These are phyloP conservation scores for Melanophora roralis DNA, from an alignment of 2,888 invertebrate species.

Conservation along the genomic window DNA sequence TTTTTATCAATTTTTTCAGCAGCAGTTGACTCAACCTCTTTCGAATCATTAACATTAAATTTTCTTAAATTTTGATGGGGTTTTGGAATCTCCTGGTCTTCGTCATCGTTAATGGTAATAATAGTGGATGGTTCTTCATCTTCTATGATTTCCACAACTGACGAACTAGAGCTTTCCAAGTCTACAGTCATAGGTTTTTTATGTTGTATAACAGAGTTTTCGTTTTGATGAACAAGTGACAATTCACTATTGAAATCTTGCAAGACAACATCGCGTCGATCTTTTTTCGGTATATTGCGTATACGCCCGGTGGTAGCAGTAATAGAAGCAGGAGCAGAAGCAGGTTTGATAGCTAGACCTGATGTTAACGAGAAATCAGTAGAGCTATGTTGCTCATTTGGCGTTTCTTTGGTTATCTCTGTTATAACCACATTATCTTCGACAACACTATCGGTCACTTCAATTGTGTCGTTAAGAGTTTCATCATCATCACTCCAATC, in stretches of 20 bases:
- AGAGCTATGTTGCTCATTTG: background rate
- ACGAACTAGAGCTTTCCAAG: conserved; percentile 51
- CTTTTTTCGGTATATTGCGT: conserved; percentile 77
- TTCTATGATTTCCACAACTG: conserved; percentile 49
- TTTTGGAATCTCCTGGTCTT: conserved; percentile 17
- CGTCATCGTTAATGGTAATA: conserved; percentile 58
- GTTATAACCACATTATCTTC: background rate
- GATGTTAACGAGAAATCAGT: conserved; percentile 4
- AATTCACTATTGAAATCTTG: conserved; percentile 68
- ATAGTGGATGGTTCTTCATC: conserved; percentile 25
- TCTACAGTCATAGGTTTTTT: conserved; percentile 10
- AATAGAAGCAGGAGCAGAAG: conserved; percentile 31
- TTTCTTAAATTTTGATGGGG: background rate
- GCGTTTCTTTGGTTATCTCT: background rate
- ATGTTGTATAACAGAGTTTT: background rate
- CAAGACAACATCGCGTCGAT: conserved; percentile 72
- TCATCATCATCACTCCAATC: conserved; percentile 86
- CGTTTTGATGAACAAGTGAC: conserved; percentile 7
- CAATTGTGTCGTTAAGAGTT: conserved; percentile 40
- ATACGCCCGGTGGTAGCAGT: conserved; percentile 67
- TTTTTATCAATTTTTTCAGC: conserved; percentile 30
- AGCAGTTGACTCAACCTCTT: conserved; percentile 13
- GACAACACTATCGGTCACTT: background rate
- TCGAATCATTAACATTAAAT: background rate
- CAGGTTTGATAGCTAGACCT: conserved; percentile 11